Base-by-base conservation (phyloP, 1,140 invertebrate species). In the Anoplolepis gracilipes region DNA sequence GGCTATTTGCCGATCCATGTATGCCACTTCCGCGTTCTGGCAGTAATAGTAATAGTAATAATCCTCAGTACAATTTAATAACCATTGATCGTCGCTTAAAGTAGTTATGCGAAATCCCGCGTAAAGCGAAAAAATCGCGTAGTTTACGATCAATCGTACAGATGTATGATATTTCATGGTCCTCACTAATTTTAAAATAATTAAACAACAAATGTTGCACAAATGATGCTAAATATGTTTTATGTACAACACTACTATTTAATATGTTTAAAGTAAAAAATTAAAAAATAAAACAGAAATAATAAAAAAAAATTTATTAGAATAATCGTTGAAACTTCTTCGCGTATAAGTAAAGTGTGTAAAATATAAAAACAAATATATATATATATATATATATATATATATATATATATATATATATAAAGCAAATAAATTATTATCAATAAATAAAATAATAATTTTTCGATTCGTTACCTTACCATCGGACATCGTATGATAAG, bases 41-140 rank as follows among this genome's bases (percentile, higher is more conserved):
- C 89, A 90, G 88, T 90, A 90, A 64, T 90, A 86, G 82, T 75
- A 88, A 75, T 90, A 87, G 70, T 87, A 69, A 10, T 88, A 78
- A 73, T 64, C 85, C 42, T 53, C 67, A 88, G 57, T 70, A 87
- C 22, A 28, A 65, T 42, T 61, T 65, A 65, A 4, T 36, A n/a
- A n/a, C n/a, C 49, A 65, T 85, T 59, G 49, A 36, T 75, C 78
- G 42, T 78, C 46, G 61, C 78, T 78, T 28, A 78, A 65, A 77
- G 49, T 25, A 25, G 22, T 28, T 46, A n/a, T 13, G 53, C 33
- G 33, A 67, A 36, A 30, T 11, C 25, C 28, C 16, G 46, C 25
- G 30, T 16, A 55, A 73, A 30, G n/a, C 42, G n/a, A 84, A 42
- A 22, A 13, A 86, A 33, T 69, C 16, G 1, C 57, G 65, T 61